phyloP scores from a whole-genome alignment of 2,797 vertebrate genomes.

The Emydoidea blandingii region DNA sequence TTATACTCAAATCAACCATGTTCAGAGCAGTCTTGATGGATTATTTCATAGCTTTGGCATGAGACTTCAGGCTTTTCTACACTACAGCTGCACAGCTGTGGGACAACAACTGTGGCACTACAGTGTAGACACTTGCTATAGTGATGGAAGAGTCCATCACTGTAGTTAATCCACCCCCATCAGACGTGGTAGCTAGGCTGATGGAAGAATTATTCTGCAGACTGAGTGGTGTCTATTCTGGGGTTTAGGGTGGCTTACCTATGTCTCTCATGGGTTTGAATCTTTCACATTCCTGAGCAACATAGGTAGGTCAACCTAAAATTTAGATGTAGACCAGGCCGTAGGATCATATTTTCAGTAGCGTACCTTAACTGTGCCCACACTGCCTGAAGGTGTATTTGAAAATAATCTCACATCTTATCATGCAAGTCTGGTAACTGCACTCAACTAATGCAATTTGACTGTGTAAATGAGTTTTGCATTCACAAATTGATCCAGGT shows the following conservation, averaged over 20 bases:
- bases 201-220: neutral
- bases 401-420: slow-evolving; percentile 53
- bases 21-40: slow-evolving; percentile 36
- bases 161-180: neutral
- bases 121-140: neutral
- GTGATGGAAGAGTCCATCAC: neutral
- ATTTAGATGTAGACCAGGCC: neutral
- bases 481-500: neutral
- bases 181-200: neutral
- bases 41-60: slow-evolving; percentile 14
- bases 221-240: neutral
- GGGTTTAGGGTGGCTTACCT: too few species aligned
- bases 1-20: slow-evolving; percentile 47
- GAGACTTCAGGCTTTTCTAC: neutral
- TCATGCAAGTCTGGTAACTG: slow-evolving; percentile 31
- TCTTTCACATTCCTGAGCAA: too few species aligned
- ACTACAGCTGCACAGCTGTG: neutral
- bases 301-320: too few species aligned
- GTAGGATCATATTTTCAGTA: neutral
- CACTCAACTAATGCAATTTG: slow-evolving; percentile 13
- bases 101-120: neutral
- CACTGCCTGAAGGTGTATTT: slow-evolving; percentile 15
- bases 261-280: too few species aligned
- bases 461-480: slow-evolving; percentile 1
- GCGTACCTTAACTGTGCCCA: neutral